Evolutionary conservation across 2,797 vertebrate species (phyloP), one percentile per base, ranked within the genome.

Genomic region (Benthosema pterotum): DNA sequence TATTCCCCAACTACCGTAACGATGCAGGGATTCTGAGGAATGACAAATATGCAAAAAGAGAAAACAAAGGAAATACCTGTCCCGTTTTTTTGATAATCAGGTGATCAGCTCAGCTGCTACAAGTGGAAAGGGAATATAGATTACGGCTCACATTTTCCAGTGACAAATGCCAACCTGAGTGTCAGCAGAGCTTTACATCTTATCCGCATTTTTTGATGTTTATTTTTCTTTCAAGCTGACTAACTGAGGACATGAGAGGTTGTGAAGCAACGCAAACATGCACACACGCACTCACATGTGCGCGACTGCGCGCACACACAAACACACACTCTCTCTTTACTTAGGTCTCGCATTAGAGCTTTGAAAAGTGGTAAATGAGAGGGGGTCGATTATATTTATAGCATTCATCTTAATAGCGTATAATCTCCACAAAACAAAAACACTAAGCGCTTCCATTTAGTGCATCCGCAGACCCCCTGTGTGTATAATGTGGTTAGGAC

Each of bases 1-100:
- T 72, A 60, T 79, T 86, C 64, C 73, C 67, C 65, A 72, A 66
- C 17, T 63, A 52, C 62, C 32, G 78, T 63, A 52, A 63, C 32
- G 78, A 88, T 42, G 5, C 46, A 64, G 70, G 79, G 77, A 85
- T 72, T 79, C n/a, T 56, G 53, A 88, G 72, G 84, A 88, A 93
- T 92, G 87, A 75, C 57, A 91, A 83, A 84, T 80, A 92, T 88
- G 86, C 65, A 75, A 49, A 71, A 78, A 71, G n/a, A n/a, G n/a
- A 83, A 77, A 83, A 77, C 60, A 79, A n/a, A 77, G 59, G 56
- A 65, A 59, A 72, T 78, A 69, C 56, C 60, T 16, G n/a, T 60
- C 60, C 63, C 38, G 22, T 47, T 59, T 77, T 25, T 73, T 57
- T 38, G 64, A 25, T 42, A 25, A 38, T 50, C 16, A 15, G 42